Evolutionary conservation across 2,888 invertebrate species (phyloP), one percentile per base, ranked within the genome.

Genomic region (Amiota communis): DNA sequence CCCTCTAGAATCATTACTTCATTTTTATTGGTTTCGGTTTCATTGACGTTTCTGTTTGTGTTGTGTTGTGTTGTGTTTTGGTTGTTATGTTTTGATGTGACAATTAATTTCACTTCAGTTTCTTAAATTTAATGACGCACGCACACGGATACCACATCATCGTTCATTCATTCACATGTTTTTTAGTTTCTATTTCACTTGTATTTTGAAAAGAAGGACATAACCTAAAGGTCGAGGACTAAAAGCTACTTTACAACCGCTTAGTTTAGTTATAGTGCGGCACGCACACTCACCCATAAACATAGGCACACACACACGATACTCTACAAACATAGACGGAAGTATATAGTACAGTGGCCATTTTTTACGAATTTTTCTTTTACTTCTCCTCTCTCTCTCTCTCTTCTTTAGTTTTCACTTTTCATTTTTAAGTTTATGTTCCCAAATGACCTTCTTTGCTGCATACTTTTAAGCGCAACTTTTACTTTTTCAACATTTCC

Each of bases 91-190:
- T 49, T 59, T 71, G 77, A 72, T 73, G 80, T 80, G 77, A 80
- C 84, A 83, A 85, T 85, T 85, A 82, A 83, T 84, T 85, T 84
- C 78, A 82, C 82, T 85, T 81, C 76, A 79, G 78, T 81, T 78
- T 77, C 79, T 75, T 79, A 83, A 36, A 36, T 36, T 81, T 81
- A 83, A 74, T 78, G 81, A 80, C 59, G 15, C 17, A 59, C 17
- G 59, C 20, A 20, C 20, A 0, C 8, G 17, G 15, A 6, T 20
- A 20, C 15, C 4, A 12, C 59, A 6, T 53, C 15, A 8, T n/a
- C 53, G 13, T 53, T 53, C n/a, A 15, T 53, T 15, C 12, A 8
- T 53, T n/a, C 3, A 36, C 36, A 36, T 36, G 8, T 36, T 36
- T 36, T n/a, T 36, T 6, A 36, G 36, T 36, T 36, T 36, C 36